Evolutionary conservation across 2,888 invertebrate species (phyloP).

Genomic region (Limnephilus lunatus): DNA sequence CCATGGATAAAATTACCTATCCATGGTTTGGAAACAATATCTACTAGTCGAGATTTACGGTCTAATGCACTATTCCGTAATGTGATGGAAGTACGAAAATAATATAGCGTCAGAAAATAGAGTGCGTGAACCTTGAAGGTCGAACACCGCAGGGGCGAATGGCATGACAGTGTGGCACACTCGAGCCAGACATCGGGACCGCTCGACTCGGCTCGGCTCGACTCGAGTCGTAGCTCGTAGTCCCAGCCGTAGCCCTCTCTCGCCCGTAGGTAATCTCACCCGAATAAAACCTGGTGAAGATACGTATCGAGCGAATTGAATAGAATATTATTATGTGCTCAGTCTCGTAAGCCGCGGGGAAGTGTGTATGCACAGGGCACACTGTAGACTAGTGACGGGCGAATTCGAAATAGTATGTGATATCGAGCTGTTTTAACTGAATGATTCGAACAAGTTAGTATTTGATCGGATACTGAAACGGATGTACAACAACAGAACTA

Average conservation of each 20-base stretch:
- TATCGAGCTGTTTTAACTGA: neutral
- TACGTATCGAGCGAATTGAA: neutral
- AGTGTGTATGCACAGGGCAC: neutral
- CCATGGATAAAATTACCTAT: neutral
- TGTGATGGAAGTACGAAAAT: constrained; percentile 24
- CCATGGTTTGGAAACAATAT: neutral
- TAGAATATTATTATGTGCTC: neutral
- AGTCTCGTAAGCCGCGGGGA: neutral
- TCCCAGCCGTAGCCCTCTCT: neutral
- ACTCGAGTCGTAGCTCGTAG: neutral
- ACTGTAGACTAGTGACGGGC: neutral
- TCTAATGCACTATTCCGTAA: constrained; percentile 14
- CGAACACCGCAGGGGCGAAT: constrained; percentile 34
- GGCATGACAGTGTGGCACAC: constrained; percentile 12
- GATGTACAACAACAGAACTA: neutral
- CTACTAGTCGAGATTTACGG: neutral
- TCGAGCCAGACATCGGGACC: constrained; percentile 12
- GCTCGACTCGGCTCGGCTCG: constrained; percentile 7
- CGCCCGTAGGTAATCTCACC: neutral
- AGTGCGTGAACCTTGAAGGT: constrained; percentile 48
- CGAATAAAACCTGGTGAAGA: neutral
- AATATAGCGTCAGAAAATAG: constrained; percentile 9
- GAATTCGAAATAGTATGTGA: neutral
- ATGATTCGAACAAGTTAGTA: neutral
- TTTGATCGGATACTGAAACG: neutral